Percentiles rank a stretch among this genome's conserved stretches.
Conservation (phyloP, 2,797 vertebrate species). For the Alosa sapidissima region DNA sequence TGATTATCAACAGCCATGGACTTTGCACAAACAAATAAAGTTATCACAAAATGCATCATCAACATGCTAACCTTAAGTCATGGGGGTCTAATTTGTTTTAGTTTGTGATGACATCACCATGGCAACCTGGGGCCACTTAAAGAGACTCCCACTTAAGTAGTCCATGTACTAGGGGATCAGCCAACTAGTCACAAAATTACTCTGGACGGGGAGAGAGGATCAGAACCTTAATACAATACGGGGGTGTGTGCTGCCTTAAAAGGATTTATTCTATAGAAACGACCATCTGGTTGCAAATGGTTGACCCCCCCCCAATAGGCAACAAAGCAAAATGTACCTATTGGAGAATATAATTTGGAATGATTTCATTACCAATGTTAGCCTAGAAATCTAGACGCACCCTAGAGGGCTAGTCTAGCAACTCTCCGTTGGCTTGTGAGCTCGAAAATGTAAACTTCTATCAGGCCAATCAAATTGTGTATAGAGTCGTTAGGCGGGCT, state of each 20-base stretch:
- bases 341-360: background rate
- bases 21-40: background rate
- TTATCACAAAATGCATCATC: background rate
- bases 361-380: background rate
- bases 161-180: background rate
- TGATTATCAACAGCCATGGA: background rate
- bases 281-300: background rate
- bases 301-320: background rate
- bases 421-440: too few relatives aligned
- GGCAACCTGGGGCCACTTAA: background rate
- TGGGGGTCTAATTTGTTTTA: background rate
- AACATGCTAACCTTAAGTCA: background rate
- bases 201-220: background rate
- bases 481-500: too few relatives aligned
- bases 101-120: background rate
- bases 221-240: background rate
- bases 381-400: too few relatives aligned
- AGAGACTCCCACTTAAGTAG: background rate
- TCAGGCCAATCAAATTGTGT: too few relatives aligned
- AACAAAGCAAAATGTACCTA: background rate
- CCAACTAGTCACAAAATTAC: background rate
- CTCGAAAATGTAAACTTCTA: too few relatives aligned
- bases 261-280: background rate
- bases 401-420: too few relatives aligned
- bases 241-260: background rate